Evolutionary conservation across 2,888 invertebrate genomes (phyloP), one percentile per base, ranked within the genome.

Genomic region (Erebia palarica): DNA sequence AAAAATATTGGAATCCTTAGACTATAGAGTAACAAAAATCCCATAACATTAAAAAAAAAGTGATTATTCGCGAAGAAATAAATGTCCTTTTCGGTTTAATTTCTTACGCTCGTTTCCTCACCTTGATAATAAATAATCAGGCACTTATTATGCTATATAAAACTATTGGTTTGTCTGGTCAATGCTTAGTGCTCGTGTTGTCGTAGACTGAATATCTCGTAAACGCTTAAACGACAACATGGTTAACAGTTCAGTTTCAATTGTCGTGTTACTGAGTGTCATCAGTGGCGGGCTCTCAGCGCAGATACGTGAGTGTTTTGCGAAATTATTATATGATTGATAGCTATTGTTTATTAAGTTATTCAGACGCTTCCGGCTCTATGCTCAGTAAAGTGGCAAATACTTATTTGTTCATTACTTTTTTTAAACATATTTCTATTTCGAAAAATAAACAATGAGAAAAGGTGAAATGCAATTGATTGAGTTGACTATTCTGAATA

Each of bases 291-390:
- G 79, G 5, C 77, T 81, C n/a, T 77, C 82, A 13, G 85, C 85
- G 75, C 70, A 85, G 71, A 75, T 88, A 77, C 88, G 88, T 88
- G 77, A 88, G 75, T 75, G 44, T 65, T 69, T 71, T 64, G 42
- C 59, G 36, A 21, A 57, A 70, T 66, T 69, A 3, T 66, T 47
- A 7, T 36, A 36, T 36, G 27, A 53, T 58, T 69, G 14, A 58
- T 71, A 58, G 13, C 44, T 27, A n/a, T 61, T 65, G 49, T 57
- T 60, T 70, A 63, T 63, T 55, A 55, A 21, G 13, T 27, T 47
- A 36, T 42, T 51, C 21, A 14, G 53, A 55, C 53, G 18, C n/a
- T 70, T 65, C 51, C 64, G 53, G 21, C 13, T 53, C 14, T 58
- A 21, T 47, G 47, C 1, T 47, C 47, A 13, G 11, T 47, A 47